These are phyloP conservation scores for Pachyrhynchus sulphureomaculatus DNA, from an alignment of 1,140 invertebrate genomes.

Conservation along the genomic window DNA sequence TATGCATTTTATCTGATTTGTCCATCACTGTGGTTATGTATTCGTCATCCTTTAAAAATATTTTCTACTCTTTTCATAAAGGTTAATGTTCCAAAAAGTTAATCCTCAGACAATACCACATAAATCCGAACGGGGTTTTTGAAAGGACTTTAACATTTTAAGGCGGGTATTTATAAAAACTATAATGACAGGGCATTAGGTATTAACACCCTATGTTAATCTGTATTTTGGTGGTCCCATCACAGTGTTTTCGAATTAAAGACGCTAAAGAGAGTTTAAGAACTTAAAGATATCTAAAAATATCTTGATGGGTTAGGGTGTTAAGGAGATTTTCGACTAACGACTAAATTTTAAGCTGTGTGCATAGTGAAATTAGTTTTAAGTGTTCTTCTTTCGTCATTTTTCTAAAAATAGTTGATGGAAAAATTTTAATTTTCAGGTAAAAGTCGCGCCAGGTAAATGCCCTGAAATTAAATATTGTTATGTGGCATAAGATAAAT, in stretches of 20 bases:
- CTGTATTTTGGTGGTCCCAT: constrained; percentile 17
- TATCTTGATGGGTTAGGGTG: not conserved
- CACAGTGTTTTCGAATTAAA: constrained; percentile 5
- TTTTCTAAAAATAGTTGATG: not conserved
- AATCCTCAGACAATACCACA: constrained; percentile 2
- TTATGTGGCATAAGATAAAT: too few relatives aligned
- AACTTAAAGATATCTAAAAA: not conserved
- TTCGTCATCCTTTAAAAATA: too few relatives aligned
- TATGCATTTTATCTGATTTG: too few relatives aligned
- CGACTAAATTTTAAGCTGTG: too few relatives aligned
- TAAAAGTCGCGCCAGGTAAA: not conserved
- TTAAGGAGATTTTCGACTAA: not conserved
- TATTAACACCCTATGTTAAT: constrained; percentile 2
- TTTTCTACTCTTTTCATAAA: too few relatives aligned
- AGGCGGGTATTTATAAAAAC: constrained; percentile 3
- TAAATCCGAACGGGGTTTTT: not conserved
- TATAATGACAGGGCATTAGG: constrained; percentile 12
- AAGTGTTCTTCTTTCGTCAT: not conserved
- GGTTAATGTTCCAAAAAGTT: constrained; percentile 1
- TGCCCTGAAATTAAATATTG: too few relatives aligned
- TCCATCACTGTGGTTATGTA: too few relatives aligned
- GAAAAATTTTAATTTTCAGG: too few relatives aligned
- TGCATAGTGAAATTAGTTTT: not conserved
- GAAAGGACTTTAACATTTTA: constrained; percentile 1
- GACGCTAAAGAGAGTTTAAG: not conserved